Evolutionary conservation across 2,113 vertebrate genomes (phyloP), one percentile per base, ranked within the genome.

Genomic region (Calonectris borealis): DNA sequence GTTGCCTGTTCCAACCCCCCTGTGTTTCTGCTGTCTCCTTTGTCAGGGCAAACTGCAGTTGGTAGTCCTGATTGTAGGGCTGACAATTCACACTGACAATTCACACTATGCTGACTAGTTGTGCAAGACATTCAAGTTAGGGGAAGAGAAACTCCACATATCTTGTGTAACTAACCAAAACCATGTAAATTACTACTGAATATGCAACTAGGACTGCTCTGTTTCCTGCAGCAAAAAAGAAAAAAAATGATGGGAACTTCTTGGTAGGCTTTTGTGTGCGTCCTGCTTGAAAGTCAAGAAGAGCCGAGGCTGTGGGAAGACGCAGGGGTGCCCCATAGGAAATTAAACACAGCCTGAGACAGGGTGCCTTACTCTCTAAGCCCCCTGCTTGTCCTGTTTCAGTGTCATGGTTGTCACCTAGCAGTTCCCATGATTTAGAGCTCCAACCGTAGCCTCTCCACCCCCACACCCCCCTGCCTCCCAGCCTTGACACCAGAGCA

Each of bases 101-200:
- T 97, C 96, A 86, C 92, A 94, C 92, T 88, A 58, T 93, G 86
- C 75, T 83, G 94, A 88, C 94, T 96, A 86, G 96, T 97, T 94
- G 93, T 90, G 93, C 92, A 94, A 96, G 96, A 96, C 83, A 93
- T 93, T 95, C 93, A 84, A 97, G 94, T 94, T 78, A 88, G 75
- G 69, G 94, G 95, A 97, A 96, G 83, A 96, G 95, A 96, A 95
- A 94, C 93, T 94, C 84, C 71, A 86, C 83, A 62, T 80, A 96
- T 96, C 96, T 97, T 96, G 92, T 95, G 94, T 88, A 97, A 96
- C 95, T 86, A 96, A 90, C 83, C 90, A 96, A 97, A 96, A 62
- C 71, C 96, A 97, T 97, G 96, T 73, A 97, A 97, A 97, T 96
- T 96, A 96, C 95, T 95, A 94, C 90, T 96, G 95, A 94, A 97